These are phyloP conservation scores for Rhopilema esculentum DNA, from an alignment of 30 jellyfish, hydroid and myxozoan species.

Conservation along the genomic window DNA sequence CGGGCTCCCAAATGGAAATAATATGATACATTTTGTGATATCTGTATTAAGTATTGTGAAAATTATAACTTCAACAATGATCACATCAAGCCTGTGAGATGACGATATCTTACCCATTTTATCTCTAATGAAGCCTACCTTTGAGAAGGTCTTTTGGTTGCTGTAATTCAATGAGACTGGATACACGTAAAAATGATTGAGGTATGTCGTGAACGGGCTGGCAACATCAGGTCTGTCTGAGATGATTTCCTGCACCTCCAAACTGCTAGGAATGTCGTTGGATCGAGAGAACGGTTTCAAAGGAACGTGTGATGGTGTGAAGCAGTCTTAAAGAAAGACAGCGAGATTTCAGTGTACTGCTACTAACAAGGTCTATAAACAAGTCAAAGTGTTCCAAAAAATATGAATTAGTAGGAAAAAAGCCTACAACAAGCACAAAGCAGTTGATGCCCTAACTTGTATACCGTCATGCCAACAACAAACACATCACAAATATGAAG, in stretches of 20 bases:
- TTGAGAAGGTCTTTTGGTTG: conserved; percentile 77
- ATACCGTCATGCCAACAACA: too few species aligned
- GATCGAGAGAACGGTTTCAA: conserved; percentile 92
- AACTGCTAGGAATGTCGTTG: conserved; percentile 76
- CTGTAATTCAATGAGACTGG: conserved; percentile 85
- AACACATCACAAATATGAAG: too few species aligned
- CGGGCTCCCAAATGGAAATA: too few species aligned
- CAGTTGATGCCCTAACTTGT: too few species aligned
- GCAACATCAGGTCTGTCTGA: conserved; percentile 73
- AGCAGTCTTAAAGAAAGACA: conserved; percentile 77
- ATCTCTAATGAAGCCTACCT: background rate
- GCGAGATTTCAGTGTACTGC: too few species aligned
- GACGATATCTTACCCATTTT: background rate
- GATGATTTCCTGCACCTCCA: conserved; percentile 86
- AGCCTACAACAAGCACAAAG: too few species aligned
- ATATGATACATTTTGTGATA: too few species aligned
- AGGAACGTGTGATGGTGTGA: conserved; percentile 89
- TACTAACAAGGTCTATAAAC: too few species aligned
- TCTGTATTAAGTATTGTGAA: too few species aligned
- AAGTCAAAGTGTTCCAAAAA: background rate
- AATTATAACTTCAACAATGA: too few species aligned
- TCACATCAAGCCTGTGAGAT: too few species aligned
- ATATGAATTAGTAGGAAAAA: background rate
- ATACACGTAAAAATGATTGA: conserved; percentile 75
- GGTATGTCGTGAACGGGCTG: conserved; percentile 74